Evolutionary conservation across 1,140 invertebrate genomes (phyloP).

Genomic region (Stratiolaelaps scimitus): DNA sequence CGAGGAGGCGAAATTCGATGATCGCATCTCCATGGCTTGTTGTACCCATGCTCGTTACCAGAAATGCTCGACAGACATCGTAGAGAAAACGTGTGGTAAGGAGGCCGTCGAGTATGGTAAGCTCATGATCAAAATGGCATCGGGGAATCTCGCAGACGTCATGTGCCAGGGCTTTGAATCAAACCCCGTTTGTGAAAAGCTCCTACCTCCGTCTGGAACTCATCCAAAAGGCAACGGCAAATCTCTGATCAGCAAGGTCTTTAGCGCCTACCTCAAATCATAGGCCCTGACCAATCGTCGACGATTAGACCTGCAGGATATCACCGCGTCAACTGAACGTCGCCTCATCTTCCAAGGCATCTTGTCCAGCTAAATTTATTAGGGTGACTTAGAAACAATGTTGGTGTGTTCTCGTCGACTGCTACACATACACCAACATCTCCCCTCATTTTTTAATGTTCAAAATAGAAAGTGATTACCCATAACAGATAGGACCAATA

Average conservation of each 20-base stretch:
- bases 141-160: neutral
- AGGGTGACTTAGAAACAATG: too few relatives aligned
- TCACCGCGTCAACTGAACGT: too few relatives aligned
- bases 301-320: too few relatives aligned
- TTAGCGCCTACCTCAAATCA: constrained; percentile 8
- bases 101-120: constrained; percentile 10
- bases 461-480: too few relatives aligned
- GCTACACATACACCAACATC: too few relatives aligned
- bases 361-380: too few relatives aligned
- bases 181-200: neutral
- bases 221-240: neutral
- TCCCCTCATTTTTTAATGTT: too few relatives aligned
- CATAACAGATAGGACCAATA: too few relatives aligned
- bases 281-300: too few relatives aligned
- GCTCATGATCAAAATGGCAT: neutral
- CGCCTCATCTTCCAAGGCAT: too few relatives aligned
- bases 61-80: constrained; percentile 30
- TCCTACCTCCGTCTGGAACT: neutral
- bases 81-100: constrained; percentile 6
- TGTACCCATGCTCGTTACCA: constrained; percentile 31
- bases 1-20: neutral
- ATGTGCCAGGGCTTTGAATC: constrained; percentile 12
- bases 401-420: too few relatives aligned
- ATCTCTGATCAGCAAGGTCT: constrained; percentile 2
- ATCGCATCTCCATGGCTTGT: constrained; percentile 30